A percentile compares a stretch with the other conserved stretches of the same genome.
These are phyloP conservation scores for Troilus luridus DNA, from an alignment of 2,888 invertebrate species.

Conservation along the genomic window DNA sequence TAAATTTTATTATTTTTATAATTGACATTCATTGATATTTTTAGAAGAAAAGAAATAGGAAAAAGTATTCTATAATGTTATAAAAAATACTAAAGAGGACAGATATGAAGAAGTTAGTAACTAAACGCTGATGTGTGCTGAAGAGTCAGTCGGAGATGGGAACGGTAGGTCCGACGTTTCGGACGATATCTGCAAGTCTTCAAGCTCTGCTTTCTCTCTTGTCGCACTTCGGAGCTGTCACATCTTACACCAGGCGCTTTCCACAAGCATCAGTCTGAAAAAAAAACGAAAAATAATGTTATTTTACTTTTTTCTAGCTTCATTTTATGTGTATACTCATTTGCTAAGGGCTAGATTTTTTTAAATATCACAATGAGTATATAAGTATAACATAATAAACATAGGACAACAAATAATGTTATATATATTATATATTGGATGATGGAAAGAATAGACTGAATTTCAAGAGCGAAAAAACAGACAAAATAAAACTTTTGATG, in stretches of 20 bases:
- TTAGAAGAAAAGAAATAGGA: background rate
- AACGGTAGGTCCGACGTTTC: background rate
- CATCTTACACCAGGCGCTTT: background rate
- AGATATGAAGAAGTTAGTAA: background rate
- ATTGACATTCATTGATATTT: slow-evolving; percentile 14
- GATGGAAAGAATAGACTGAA: too few species aligned
- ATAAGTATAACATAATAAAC: too few species aligned
- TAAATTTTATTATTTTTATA: background rate
- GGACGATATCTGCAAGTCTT: background rate
- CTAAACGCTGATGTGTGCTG: slow-evolving; percentile 32
- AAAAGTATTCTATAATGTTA: background rate
- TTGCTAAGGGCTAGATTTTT: too few species aligned
- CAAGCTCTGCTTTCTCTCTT: background rate
- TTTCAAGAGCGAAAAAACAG: too few species aligned
- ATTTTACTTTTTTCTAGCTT: too few species aligned
- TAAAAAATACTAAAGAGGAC: slow-evolving; percentile 7
- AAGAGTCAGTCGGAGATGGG: background rate
- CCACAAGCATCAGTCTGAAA: slow-evolving; percentile 4
- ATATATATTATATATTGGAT: too few species aligned
- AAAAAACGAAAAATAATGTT: too few species aligned
- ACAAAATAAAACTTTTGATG: too few species aligned
- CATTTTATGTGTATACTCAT: too few species aligned
- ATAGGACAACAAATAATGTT: too few species aligned
- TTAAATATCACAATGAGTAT: too few species aligned
- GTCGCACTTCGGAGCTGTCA: background rate